phyloP scores from a whole-genome alignment of 1,140 invertebrate genomes.

The Gyrodactylus bullatarudis region DNA sequence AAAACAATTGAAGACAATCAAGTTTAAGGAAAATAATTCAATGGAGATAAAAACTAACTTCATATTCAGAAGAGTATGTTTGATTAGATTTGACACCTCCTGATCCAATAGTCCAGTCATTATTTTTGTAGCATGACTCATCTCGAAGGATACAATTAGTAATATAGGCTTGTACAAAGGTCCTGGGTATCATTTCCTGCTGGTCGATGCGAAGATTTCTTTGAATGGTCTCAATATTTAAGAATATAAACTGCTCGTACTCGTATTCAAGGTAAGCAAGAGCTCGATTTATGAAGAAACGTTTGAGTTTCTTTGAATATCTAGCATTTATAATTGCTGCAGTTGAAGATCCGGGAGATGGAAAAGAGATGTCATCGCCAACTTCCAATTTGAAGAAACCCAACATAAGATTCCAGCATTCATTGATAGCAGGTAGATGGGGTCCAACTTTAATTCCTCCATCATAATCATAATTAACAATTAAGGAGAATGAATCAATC shows the following conservation, averaged over 20 bases:
- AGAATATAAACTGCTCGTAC: neutral
- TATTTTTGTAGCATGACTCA: neutral
- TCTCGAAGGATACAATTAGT: neutral
- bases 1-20: no score
- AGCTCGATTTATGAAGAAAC: neutral
- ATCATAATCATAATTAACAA: neutral
- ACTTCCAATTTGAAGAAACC: neutral
- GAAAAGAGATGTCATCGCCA: neutral
- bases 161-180: neutral
- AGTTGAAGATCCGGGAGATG: neutral
- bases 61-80: conserved; percentile 4
- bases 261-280: neutral
- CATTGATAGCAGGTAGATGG: neutral
- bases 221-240: neutral
- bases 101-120: neutral
- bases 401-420: neutral
- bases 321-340: neutral
- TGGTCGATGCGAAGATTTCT: neutral
- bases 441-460: neutral
- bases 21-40: conserved; percentile 4
- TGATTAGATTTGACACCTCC: neutral
- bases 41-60: neutral
- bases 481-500: neutral
- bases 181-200: neutral
- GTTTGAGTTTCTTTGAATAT: neutral